Base-by-base conservation (phyloP, 1,140 invertebrate genomes). In the Anastrepha ludens region DNA sequence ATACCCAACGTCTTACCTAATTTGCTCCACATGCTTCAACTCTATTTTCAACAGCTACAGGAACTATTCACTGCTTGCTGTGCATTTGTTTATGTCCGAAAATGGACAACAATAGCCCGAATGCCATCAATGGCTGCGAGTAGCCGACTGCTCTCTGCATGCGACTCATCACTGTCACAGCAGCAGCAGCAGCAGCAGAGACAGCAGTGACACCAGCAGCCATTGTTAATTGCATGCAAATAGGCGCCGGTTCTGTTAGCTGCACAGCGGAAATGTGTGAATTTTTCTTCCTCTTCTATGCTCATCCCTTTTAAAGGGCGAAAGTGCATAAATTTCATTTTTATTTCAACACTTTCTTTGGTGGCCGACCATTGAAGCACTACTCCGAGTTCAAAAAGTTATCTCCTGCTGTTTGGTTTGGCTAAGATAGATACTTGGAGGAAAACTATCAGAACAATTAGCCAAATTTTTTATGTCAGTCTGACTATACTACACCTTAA, bases 171-270 rank as follows among this genome's bases (percentile, higher is more conserved):
- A 74, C 70, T 50, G 70, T 74, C 70, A 74, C 5, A 13, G 60
- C 15, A 74, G 70, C 11, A 29, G 9, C 11, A 29, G 9, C 39
- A 47, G 67, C 13, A 41, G 17, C 39, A 74, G 17, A 1, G 7
- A 13, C 39, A 9, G 29, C 29, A 29, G 29, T 29, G 29, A 29
- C 29, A 29, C 29, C 65, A 39, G 65, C 65, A 41, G 65, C 20
- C 65, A 74, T 3, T 41, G 70, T 74, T 74, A 47, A 74, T 74
- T 74, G 70, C 70, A 74, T 74, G 70, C 70, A 74, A 74, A 74
- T 74, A 41, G 70, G 41, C 70, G 67, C 41, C 29, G 29, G 29
- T 29, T 29, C 29, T 29, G 29, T 29, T 29, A 29, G 29, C 67
- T 39, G 67, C 41, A 6, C 44, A 29, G 70, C 44, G 70, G 70